Percentiles rank a stretch among this genome's conserved stretches.
phyloP scores from a whole-genome alignment of 2,113 vertebrate species.

The Camarhynchus parvulus region DNA sequence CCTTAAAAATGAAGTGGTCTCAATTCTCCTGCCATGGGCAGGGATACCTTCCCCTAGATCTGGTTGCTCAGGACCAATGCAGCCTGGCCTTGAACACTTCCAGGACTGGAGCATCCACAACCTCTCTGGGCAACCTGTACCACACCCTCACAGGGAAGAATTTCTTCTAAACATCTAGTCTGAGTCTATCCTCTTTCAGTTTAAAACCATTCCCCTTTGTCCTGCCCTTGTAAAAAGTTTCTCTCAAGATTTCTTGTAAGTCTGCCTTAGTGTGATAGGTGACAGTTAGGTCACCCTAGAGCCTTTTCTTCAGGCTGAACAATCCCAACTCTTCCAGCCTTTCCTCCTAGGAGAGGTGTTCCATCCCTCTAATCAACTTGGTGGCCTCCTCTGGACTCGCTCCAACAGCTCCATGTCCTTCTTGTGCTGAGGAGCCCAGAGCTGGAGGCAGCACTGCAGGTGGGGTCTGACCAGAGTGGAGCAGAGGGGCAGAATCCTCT shows the following conservation, averaged over 20 bases:
- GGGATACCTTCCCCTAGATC: background rate
- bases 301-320: background rate
- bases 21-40: background rate
- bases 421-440: background rate
- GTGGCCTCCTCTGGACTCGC: accelerated
- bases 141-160: background rate
- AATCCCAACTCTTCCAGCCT: background rate
- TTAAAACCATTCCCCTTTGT: background rate
- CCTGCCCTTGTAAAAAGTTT: background rate
- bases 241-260: background rate
- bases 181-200: background rate
- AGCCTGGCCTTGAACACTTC: background rate
- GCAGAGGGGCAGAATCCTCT: background rate
- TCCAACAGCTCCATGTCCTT: background rate
- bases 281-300: background rate
- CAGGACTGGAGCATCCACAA: background rate
- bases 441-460: background rate
- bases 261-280: background rate
- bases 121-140: background rate
- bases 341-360: background rate
- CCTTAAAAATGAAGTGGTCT: background rate
- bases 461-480: background rate
- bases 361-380: background rate
- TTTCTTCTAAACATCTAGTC: background rate
- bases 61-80: background rate